Evolutionary conservation across 2,113 vertebrate genomes (phyloP), one percentile per base, ranked within the genome.

Genomic region (Ascaphus truei): DNA sequence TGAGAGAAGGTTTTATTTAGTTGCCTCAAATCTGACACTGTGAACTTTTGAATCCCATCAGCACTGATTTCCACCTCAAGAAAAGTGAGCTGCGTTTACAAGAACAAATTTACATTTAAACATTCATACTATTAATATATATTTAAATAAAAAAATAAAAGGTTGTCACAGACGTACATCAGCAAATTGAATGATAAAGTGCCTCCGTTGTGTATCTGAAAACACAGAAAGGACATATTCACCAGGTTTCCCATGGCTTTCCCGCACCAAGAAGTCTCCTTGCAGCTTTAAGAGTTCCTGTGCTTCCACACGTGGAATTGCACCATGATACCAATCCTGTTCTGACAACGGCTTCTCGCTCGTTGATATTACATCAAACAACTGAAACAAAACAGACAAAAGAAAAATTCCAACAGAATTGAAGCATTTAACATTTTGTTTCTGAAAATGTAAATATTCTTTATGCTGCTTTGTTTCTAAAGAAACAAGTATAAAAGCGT

Each of bases 201-300:
- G 96, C 63, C 96, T 89, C 73, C 96, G 85, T 79, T 98, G 95
- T 68, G 90, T 92, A 55, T 98, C 96, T 71, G 94, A 97, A 85
- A 92, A 99, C 77, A 99, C 96, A 34, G 96, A 99, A 85, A 99
- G 93, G 77, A 99, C 96, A 80, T 99, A 99, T 90, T 99, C 96
- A 81, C 96, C 96, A 20, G 96, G 96, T 84, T 99, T 99, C 53
- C 95, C 96, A 60, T 99, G 96, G 78, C 96, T 98, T 81, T 99
- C 96, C 65, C 96, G 89, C 72, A 99, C 96, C 79, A 99, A 83
- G 84, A 99, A 99, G 87, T 99, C 96, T 72, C 96, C 96, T 85
- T 99, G 95, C 57, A 94, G 93, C 77, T 92, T 95, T 58, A 99
- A 86, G 4, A 98, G 86, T 71, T 99, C 96, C 82, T 99, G 96